Evolutionary conservation across 35 echinoderm and acorn worm genomes (phyloP).

Genomic region (Nesometra sesokonis): DNA sequence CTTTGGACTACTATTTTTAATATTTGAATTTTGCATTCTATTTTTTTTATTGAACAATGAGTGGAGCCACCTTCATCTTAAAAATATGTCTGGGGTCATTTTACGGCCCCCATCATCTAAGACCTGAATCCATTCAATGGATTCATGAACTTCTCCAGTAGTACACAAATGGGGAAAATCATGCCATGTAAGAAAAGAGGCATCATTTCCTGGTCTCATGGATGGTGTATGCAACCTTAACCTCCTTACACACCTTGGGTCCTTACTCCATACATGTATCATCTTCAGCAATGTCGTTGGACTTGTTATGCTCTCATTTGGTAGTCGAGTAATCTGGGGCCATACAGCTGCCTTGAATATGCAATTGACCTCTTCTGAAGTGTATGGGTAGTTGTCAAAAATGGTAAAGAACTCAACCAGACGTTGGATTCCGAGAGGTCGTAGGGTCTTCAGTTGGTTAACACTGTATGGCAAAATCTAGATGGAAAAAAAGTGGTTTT

Average conservation of each 20-base stretch:
- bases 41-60: no score
- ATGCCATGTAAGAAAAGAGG: no score
- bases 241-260: slow-evolving; percentile 31
- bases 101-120: no score
- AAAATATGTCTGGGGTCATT: no score
- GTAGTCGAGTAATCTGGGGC: slow-evolving; percentile 55
- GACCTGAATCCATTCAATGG: no score
- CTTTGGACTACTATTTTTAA: no score
- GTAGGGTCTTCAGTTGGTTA: slow-evolving; percentile 71
- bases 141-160: no score
- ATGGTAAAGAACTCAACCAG: slow-evolving; percentile 64
- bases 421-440: slow-evolving; percentile 46
- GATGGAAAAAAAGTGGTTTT: not conserved
- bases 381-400: slow-evolving; percentile 70
- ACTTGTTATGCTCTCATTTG: slow-evolving; percentile 53
- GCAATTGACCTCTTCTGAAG: slow-evolving; percentile 54
- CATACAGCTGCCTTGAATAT: slow-evolving; percentile 69
- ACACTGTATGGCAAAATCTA: slow-evolving; percentile 56
- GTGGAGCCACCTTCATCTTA: no score
- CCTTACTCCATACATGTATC: slow-evolving; percentile 48
- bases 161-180: slow-evolving; percentile 10
- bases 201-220: no score
- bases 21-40: no score
- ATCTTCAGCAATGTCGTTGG: slow-evolving; percentile 70
- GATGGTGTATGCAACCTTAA: no score